phyloP scores from a whole-genome alignment of 2,888 invertebrate genomes.

The Lepetodrilus schrolli region DNA sequence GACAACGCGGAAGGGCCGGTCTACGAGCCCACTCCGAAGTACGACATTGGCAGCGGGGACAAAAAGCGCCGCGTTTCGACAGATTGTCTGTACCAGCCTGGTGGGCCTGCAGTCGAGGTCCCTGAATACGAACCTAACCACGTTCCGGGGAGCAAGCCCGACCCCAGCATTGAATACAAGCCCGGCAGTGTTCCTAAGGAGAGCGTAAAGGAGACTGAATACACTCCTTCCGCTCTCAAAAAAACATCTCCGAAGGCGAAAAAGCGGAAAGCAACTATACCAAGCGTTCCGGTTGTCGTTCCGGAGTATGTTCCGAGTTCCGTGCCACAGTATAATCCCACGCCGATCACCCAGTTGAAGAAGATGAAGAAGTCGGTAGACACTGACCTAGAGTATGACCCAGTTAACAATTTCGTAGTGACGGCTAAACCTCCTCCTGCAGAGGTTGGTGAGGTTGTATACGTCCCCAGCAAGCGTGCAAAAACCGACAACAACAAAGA shows the following conservation, averaged over 20 bases:
- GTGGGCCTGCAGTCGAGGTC: not conserved
- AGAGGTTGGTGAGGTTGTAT: slow-evolving; percentile 27
- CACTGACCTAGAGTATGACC: slow-evolving; percentile 65
- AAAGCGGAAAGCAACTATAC: slow-evolving; percentile 29
- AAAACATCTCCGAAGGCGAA: not conserved
- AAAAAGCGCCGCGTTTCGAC: not conserved
- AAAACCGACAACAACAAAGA: slow-evolving; percentile 27
- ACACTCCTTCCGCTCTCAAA: not conserved
- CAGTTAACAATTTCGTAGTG: slow-evolving; percentile 57
- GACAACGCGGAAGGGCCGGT: slow-evolving; percentile 28
- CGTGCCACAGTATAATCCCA: slow-evolving; percentile 64
- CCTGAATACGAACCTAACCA: slow-evolving; percentile 43
- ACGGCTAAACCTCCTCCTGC: not conserved
- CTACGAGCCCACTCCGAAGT: slow-evolving; percentile 43
- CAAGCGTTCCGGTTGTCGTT: not conserved
- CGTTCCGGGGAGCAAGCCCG: slow-evolving; percentile 55
- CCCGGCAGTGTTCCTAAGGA: slow-evolving; percentile 17
- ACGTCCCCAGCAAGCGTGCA: slow-evolving; percentile 32
- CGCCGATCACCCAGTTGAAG: slow-evolving; percentile 59
- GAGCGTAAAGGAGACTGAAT: not conserved
- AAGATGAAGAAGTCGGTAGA: slow-evolving; percentile 32
- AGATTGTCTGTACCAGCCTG: slow-evolving; percentile 6
- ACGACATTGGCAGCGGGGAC: not conserved
- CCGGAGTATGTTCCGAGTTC: slow-evolving; percentile 33
- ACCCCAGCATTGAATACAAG: slow-evolving; percentile 35